Percentiles rank a stretch among this genome's conserved stretches.
These are phyloP conservation scores for Scaptomyza pallida DNA, from an alignment of 1,140 invertebrate species.

Conservation along the genomic window DNA sequence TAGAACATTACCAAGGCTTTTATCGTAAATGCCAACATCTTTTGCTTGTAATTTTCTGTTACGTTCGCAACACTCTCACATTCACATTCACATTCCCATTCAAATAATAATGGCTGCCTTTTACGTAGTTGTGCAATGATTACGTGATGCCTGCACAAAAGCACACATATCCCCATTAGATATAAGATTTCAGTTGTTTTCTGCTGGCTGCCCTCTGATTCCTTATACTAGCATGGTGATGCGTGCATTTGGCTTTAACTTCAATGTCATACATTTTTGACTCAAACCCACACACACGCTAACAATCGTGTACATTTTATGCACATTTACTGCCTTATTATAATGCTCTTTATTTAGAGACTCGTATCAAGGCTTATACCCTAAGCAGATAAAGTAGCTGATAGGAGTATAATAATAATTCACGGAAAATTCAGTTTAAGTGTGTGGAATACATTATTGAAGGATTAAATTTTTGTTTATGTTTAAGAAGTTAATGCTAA, in stretches of 20 bases:
- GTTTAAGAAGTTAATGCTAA: no score
- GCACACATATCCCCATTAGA: slow-evolving; percentile 73
- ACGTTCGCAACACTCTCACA: slow-evolving; percentile 63
- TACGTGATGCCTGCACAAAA: slow-evolving; percentile 73
- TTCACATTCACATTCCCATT: slow-evolving; percentile 74
- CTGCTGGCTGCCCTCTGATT: slow-evolving; percentile 22
- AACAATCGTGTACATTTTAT: slow-evolving; percentile 29
- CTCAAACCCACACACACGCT: slow-evolving; percentile 41
- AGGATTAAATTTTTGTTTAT: no score
- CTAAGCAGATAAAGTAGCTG: background rate
- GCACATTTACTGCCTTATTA: slow-evolving; percentile 54
- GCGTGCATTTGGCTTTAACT: slow-evolving; percentile 70
- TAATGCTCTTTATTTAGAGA: slow-evolving; percentile 37
- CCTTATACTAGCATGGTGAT: slow-evolving; percentile 34
- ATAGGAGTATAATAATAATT: background rate
- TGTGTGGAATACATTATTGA: no score
- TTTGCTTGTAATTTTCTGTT: slow-evolving; percentile 81
- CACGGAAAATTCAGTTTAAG: no score
- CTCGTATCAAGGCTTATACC: slow-evolving; percentile 12
- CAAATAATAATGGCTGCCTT: slow-evolving; percentile 81
- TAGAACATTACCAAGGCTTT: slow-evolving; percentile 80
- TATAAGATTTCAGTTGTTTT: slow-evolving; percentile 68
- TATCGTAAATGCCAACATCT: slow-evolving; percentile 81
- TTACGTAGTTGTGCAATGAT: slow-evolving; percentile 78
- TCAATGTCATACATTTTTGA: slow-evolving; percentile 64